Evolutionary conservation across 2,888 invertebrate species (phyloP).

Genomic region (Pelosia muscerda): DNA sequence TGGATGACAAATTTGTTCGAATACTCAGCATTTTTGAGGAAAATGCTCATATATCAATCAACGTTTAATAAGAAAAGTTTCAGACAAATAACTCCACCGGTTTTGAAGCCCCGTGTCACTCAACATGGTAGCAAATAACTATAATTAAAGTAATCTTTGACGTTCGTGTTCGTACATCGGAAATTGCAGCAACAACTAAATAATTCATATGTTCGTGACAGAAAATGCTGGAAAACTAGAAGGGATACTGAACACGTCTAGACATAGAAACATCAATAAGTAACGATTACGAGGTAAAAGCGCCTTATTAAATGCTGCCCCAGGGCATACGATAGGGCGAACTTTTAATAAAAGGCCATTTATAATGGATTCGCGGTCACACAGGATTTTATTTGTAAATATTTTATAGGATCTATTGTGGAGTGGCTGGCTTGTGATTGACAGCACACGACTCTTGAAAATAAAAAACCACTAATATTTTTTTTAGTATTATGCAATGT

Average conservation of each 20-base stretch:
- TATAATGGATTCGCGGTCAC: constrained; percentile 81
- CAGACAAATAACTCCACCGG: constrained; percentile 31
- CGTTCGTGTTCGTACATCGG: constrained; percentile 47
- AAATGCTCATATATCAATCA: constrained; percentile 33
- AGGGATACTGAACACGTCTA: constrained; percentile 68
- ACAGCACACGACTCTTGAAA: constrained; percentile 71
- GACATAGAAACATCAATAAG: constrained; percentile 76
- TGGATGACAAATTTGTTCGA: constrained; percentile 61
- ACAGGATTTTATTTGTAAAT: constrained; percentile 83
- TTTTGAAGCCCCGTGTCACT: constrained; percentile 37
- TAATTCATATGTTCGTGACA: constrained; percentile 77
- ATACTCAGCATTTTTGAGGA: constrained; percentile 50
- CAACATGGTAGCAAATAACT: constrained; percentile 52
- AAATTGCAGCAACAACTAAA: constrained; percentile 65
- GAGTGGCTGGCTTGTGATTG: constrained; percentile 76
- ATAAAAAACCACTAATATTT: constrained; percentile 9
- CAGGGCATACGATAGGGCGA: constrained; percentile 64
- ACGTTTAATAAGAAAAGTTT: constrained; percentile 38
- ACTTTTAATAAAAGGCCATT: constrained; percentile 71
- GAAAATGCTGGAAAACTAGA: constrained; percentile 71
- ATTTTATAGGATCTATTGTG: constrained; percentile 80
- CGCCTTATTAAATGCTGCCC: constrained; percentile 70
- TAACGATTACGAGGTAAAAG: constrained; percentile 72
- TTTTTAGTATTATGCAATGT: background rate
- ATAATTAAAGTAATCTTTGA: constrained; percentile 54